Evolutionary conservation across 2,888 invertebrate genomes (phyloP).

Genomic region (Aspidiotus rigidus): DNA sequence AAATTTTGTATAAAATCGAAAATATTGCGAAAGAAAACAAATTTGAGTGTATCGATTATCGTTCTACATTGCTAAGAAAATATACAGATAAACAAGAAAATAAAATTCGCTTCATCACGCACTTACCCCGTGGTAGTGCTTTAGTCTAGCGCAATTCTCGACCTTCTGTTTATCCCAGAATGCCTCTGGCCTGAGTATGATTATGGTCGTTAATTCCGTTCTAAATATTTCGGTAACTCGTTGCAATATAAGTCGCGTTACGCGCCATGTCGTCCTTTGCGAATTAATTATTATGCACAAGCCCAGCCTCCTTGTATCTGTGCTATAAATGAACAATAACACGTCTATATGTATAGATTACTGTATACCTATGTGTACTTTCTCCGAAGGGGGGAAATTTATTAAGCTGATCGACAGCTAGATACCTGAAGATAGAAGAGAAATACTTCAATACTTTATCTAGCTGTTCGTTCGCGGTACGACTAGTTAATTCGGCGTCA

Average conservation of each 20-base stretch:
- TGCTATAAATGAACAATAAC: conserved; percentile 42
- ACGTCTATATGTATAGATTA: background rate
- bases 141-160: conserved; percentile 57
- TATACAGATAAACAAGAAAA: background rate
- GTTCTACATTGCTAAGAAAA: too few relatives aligned
- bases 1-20: too few relatives aligned
- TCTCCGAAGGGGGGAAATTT: background rate
- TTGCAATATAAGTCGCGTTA: conserved; percentile 53
- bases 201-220: conserved; percentile 45
- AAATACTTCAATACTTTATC: conserved; percentile 48
- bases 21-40: too few relatives aligned
- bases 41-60: too few relatives aligned
- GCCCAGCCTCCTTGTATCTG: conserved; percentile 49
- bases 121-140: conserved; percentile 38
- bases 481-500: conserved; percentile 52
- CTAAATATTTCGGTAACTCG: conserved; percentile 50
- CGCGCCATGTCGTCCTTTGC: conserved; percentile 54
- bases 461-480: conserved; percentile 42
- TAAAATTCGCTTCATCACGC: too few relatives aligned
- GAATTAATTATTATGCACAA: conserved; percentile 56
- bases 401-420: background rate
- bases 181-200: conserved; percentile 63
- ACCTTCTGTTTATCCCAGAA: conserved; percentile 66
- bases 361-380: background rate
- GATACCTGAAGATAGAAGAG: conserved; percentile 50